These are phyloP conservation scores for Acleris laterana DNA, from an alignment of 2,888 invertebrate species.

Conservation along the genomic window DNA sequence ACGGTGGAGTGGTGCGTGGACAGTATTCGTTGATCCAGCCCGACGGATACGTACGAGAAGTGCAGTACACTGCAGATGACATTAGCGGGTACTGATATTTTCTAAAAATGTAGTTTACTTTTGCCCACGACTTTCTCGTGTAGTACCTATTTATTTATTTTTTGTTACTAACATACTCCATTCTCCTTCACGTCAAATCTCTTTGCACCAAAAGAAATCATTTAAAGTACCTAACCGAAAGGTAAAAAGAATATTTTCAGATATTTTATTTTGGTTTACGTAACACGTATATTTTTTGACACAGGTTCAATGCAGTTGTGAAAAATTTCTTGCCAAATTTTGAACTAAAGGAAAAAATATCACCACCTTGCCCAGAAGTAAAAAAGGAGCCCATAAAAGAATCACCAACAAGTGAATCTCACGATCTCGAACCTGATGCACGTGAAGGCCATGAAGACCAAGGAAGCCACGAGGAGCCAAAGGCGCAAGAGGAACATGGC, in stretches of 20 bases:
- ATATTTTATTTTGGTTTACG: neutral
- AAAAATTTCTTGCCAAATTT: constrained; percentile 61
- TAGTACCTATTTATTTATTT: no score
- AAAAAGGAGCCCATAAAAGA: constrained; percentile 59
- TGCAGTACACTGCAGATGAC: constrained; percentile 82
- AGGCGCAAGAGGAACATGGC: neutral
- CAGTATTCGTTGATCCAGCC: constrained; percentile 82
- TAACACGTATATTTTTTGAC: constrained; percentile 8
- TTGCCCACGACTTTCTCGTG: no score
- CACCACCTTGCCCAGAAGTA: constrained; percentile 53
- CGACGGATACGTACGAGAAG: constrained; percentile 80
- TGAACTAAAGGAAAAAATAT: constrained; percentile 39
- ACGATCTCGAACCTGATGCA: constrained; percentile 35
- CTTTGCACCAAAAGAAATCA: no score
- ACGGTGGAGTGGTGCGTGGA: constrained; percentile 80
- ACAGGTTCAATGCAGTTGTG: constrained; percentile 74
- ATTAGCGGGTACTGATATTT: constrained; percentile 66
- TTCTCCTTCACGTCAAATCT: no score
- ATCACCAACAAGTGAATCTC: constrained; percentile 27
- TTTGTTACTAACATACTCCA: no score
- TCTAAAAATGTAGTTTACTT: neutral
- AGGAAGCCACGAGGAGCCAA: neutral
- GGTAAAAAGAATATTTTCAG: no score
- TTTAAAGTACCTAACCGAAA: no score
- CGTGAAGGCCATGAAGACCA: constrained; percentile 36